Evolutionary conservation across 2,888 invertebrate species (phyloP), one percentile per base, ranked within the genome.

Genomic region (Agrochola circellaris): DNA sequence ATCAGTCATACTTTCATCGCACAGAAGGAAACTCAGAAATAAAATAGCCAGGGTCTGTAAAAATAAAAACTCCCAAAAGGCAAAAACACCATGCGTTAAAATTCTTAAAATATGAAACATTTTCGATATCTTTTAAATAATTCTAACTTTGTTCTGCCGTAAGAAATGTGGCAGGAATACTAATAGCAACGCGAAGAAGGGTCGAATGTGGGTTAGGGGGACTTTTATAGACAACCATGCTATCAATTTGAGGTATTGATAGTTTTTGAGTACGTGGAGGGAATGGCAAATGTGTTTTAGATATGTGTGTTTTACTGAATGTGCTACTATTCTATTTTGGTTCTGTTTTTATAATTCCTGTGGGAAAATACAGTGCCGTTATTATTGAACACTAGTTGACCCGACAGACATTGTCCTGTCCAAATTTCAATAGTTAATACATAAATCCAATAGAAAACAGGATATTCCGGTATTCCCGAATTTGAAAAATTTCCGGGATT

Each of bases 231-330:
- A 60, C 71, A 34, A 9, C 58, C 73, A 38, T 66, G 82, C 66
- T 83, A 83, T 87, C 86, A 85, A 86, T 81, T 79, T 77, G 82
- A 83, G 68, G 82, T 82, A 83, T 78, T 85, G 82, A 83, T 83
- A 85, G 85, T 85, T 73, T 83, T 83, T 51, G 20, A 71, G n/a
- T 30, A 69, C 56, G 73, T 42, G 82, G 34, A 26, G 61, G 34
- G 70, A 61, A 71, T 30, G 51, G 60, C 7, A 45, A 77, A 65
- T 81, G 51, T 15, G 34, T 56, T 56, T 51, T 26, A 34, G 7
- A 65, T 38, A 60, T 38, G 38, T 38, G 38, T 7, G 38, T 38
- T 38, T 38, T 38, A 38, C 38, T 38, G 38, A 38, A 38, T 38
- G 38, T 38, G 34, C 34, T 34, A 34, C 34, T 34, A 5, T 3